phyloP scores from a whole-genome alignment of 2,113 vertebrate species.

The Tiliqua scincoides region DNA sequence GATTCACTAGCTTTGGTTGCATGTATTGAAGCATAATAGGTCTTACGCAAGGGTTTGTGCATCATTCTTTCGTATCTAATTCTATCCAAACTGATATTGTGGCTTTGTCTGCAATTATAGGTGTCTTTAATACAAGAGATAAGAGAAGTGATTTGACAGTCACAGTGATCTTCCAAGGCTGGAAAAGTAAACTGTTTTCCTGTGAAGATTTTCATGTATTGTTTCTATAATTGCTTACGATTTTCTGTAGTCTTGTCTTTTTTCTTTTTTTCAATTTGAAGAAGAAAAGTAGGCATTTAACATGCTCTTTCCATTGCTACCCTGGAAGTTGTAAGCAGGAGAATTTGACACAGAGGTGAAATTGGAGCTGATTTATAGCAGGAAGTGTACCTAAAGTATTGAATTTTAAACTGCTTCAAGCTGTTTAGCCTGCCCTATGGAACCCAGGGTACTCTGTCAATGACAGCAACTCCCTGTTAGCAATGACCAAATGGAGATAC shows the following conservation, averaged over 20 bases:
- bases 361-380: slow-evolving; percentile 38
- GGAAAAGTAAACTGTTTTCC: background rate
- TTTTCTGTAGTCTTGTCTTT: background rate
- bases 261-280: background rate
- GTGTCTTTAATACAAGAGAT: no score
- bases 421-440: background rate
- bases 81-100: background rate
- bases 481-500: background rate
- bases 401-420: slow-evolving; percentile 42
- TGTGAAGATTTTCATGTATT: background rate
- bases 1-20: slow-evolving; percentile 36
- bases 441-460: slow-evolving; percentile 12
- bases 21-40: slow-evolving; percentile 7
- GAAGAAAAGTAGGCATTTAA: background rate
- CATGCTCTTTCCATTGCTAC: background rate
- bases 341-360: slow-evolving; percentile 30
- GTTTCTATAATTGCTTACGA: background rate
- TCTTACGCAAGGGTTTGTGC: slow-evolving; percentile 14
- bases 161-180: slow-evolving; percentile 3
- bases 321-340: background rate
- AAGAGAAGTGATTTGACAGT: slow-evolving; percentile 15
- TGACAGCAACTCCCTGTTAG: slow-evolving; percentile 25
- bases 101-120: background rate
- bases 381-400: slow-evolving; percentile 23
- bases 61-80: background rate